Percentiles rank a stretch among this genome's conserved stretches.
phyloP scores from a whole-genome alignment of 1,140 invertebrate genomes.

The Platyscapa corneri region DNA sequence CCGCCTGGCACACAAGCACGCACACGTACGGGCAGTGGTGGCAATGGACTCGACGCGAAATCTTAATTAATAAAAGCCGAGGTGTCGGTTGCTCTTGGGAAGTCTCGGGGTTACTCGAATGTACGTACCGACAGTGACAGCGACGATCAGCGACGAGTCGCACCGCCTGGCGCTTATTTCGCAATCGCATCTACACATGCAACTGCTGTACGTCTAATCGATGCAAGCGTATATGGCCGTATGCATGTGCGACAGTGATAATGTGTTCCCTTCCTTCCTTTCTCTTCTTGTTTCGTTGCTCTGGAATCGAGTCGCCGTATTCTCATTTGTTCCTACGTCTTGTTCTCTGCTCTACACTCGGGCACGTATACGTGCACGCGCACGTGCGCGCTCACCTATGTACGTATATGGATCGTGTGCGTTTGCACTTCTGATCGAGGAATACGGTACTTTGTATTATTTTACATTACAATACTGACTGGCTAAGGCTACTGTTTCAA shows the following conservation, averaged over 20 bases:
- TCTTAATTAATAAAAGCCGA: conserved; percentile 5
- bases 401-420: no score
- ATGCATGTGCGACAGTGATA: not conserved
- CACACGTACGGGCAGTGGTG: not conserved
- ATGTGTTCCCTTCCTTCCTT: not conserved
- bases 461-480: not conserved
- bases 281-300: not conserved
- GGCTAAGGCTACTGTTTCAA: not conserved
- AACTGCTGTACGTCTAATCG: not conserved
- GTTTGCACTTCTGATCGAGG: not conserved
- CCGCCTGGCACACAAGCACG: not conserved
- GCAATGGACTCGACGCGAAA: not conserved
- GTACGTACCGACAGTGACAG: no score
- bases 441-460: not conserved
- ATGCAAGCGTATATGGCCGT: not conserved
- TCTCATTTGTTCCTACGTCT: not conserved
- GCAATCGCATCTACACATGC: conserved; percentile 4
- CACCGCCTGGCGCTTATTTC: not conserved
- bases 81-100: not conserved
- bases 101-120: conserved; percentile 16
- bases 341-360: not conserved
- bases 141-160: not conserved
- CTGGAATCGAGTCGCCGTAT: no score
- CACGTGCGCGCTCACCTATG: no score
- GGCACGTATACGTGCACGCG: no score